phyloP scores from a whole-genome alignment of 2,113 vertebrate genomes.

The Istiophorus platypterus region DNA sequence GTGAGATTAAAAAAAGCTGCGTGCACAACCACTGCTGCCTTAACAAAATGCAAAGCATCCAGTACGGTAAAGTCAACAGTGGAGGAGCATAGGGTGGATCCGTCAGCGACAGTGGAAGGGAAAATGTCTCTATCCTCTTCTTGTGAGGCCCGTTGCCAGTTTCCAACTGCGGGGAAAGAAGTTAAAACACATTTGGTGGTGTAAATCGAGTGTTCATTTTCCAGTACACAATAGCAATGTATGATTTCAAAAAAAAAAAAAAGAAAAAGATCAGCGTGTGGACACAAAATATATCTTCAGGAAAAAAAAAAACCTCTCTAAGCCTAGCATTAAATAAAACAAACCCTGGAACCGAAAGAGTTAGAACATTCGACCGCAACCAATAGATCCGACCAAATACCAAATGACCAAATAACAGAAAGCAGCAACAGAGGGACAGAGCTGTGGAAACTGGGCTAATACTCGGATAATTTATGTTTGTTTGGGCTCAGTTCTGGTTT shows the following conservation, averaged over 20 bases:
- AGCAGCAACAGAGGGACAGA: slow-evolving; percentile 40
- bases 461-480: slow-evolving; percentile 64
- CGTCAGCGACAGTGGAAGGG: slow-evolving; percentile 3
- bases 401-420: slow-evolving; percentile 13
- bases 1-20: background rate
- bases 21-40: background rate
- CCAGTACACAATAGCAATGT: slow-evolving; percentile 22
- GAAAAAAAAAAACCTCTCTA: background rate
- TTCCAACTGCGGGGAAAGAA: slow-evolving; percentile 48
- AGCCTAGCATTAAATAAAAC: slow-evolving; percentile 7
- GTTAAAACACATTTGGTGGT: slow-evolving; percentile 25
- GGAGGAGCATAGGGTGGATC: background rate
- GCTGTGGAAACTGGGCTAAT: slow-evolving; percentile 67
- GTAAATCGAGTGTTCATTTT: slow-evolving; percentile 34
- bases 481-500: slow-evolving; percentile 65
- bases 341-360: background rate
- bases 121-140: slow-evolving; percentile 26
- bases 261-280: background rate
- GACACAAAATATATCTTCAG: background rate
- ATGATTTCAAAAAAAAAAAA: slow-evolving; percentile 15
- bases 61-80: background rate
- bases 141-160: slow-evolving; percentile 43
- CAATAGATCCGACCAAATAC: slow-evolving; percentile 20
- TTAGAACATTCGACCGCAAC: slow-evolving; percentile 29
- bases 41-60: slow-evolving; percentile 1